Percentiles rank a stretch among this genome's conserved stretches.
Evolutionary conservation across 2,888 invertebrate species (phyloP).

Genomic region (Gastracanthus pulcherrimus): DNA sequence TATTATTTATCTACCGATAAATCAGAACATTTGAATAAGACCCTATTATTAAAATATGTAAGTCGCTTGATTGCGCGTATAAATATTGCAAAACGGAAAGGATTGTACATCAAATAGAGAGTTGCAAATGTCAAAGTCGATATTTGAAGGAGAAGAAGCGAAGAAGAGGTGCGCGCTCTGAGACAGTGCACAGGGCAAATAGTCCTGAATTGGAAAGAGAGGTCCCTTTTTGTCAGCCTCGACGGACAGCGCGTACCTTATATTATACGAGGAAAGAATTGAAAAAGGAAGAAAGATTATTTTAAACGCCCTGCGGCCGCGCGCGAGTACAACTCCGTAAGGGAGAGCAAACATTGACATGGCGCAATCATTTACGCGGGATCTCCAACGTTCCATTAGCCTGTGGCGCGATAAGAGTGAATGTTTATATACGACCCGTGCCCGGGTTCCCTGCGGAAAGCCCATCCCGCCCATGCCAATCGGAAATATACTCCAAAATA

Average conservation of each 20-base stretch:
- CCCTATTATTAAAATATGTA: background rate
- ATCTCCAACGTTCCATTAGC: conserved; percentile 65
- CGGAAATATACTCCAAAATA: conserved; percentile 18
- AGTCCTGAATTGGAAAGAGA: conserved; percentile 24
- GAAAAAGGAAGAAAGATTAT: conserved; percentile 47
- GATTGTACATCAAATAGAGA: conserved; percentile 1
- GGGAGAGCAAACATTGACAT: conserved; percentile 67
- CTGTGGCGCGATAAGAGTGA: conserved; percentile 53
- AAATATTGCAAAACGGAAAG: background rate
- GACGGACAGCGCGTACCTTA: background rate
- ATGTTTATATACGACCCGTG: conserved; percentile 61
- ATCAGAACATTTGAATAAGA: too few relatives aligned
- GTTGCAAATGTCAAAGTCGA: conserved; percentile 38
- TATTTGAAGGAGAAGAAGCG: conserved; percentile 32
- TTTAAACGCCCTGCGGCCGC: conserved; percentile 50
- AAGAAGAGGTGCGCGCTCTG: background rate
- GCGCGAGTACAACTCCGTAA: conserved; percentile 58
- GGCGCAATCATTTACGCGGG: conserved; percentile 64
- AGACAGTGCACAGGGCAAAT: background rate
- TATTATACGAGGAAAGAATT: background rate
- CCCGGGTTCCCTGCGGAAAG: conserved; percentile 48
- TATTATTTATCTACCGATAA: background rate
- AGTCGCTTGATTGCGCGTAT: background rate
- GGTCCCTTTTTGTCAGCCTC: conserved; percentile 31
- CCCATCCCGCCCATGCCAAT: conserved; percentile 39